These are phyloP conservation scores for Odocoileus hemionus DNA, from an alignment of 2,113 vertebrate genomes.

Conservation along the genomic window DNA sequence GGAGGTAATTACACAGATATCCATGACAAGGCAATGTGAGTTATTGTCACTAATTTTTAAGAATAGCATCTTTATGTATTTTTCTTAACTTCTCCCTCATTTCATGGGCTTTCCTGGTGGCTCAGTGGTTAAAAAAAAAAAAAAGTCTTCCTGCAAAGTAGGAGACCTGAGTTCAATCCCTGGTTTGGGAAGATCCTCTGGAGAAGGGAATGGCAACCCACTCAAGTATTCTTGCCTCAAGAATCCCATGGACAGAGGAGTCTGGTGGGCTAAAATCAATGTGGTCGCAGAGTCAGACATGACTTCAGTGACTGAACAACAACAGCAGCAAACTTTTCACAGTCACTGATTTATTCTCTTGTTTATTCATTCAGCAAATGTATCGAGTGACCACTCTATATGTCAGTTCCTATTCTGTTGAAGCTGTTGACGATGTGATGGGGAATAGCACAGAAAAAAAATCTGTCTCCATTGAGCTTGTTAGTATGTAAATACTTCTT, in stretches of 20 bases:
- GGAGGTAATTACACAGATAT: neutral
- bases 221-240: neutral
- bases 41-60: neutral
- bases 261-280: neutral
- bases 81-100: neutral
- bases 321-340: neutral
- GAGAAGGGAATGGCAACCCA: neutral
- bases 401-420: neutral
- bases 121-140: neutral
- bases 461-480: neutral
- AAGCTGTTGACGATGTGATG: neutral
- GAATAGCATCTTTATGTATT: neutral
- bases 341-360: neutral
- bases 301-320: neutral
- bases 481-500: neutral
- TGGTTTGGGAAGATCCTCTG: neutral
- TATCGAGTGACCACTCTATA: neutral
- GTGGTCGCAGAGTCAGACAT: neutral
- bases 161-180: neutral
- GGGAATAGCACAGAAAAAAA: neutral
- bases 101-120: neutral
- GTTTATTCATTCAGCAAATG: neutral
- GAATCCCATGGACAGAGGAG: neutral
- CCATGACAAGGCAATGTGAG: neutral
- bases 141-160: neutral